Conservation (phyloP, 2,888 invertebrate genomes). For the Glaucopsyche alexis region DNA sequence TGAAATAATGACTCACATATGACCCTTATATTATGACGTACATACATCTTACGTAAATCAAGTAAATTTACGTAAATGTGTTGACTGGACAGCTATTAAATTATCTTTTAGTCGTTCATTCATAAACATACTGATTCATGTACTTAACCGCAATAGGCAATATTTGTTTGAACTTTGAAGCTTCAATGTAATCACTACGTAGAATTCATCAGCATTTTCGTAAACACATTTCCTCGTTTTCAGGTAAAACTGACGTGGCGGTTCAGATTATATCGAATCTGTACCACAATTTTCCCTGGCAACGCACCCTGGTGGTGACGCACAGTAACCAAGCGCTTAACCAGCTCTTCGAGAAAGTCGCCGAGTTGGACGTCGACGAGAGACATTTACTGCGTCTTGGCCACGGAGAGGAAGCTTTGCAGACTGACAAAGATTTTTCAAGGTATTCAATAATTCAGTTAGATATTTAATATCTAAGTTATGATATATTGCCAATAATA, state of each 20-base stretch:
- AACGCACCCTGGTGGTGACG: constrained; percentile 98
- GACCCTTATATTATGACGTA: too few relatives aligned
- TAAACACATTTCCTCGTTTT: not conserved
- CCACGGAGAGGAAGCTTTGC: constrained; percentile 98
- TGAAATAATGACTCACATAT: too few relatives aligned
- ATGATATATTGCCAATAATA: too few relatives aligned
- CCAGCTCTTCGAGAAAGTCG: constrained; percentile 99
- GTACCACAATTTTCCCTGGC: constrained; percentile 99
- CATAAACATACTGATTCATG: too few relatives aligned
- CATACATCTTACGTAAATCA: too few relatives aligned
- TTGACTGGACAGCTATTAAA: too few relatives aligned
- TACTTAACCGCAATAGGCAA: too few relatives aligned
- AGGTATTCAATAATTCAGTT: constrained; percentile 59
- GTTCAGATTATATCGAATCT: constrained; percentile 99
- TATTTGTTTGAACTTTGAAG: too few relatives aligned
- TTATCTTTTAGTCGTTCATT: too few relatives aligned
- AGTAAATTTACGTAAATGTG: too few relatives aligned
- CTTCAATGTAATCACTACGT: too few relatives aligned
- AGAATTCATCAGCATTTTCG: not conserved
- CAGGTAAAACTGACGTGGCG: constrained; percentile 98
- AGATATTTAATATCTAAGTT: too few relatives aligned
- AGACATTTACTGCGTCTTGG: constrained; percentile 98
- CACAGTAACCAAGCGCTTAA: constrained; percentile 99
- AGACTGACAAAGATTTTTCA: constrained; percentile 99
- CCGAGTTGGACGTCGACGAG: constrained; percentile 98